phyloP scores from a whole-genome alignment of 2,888 invertebrate genomes.

The Cheilosia scutellata region DNA sequence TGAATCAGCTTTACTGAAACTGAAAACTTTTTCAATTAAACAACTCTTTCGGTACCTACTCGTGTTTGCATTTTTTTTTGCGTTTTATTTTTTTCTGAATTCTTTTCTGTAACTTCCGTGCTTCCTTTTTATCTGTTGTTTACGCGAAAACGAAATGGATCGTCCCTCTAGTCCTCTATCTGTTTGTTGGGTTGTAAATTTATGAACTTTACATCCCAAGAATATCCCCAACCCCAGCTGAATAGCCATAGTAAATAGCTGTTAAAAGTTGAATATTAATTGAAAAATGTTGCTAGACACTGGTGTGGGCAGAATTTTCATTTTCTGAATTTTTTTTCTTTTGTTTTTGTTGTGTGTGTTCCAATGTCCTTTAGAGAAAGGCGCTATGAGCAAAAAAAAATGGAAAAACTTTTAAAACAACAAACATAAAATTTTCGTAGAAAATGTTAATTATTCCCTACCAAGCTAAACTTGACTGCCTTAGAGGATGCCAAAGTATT shows the following conservation, averaged over 20 bases:
- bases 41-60: slow-evolving; percentile 23
- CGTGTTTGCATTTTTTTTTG: neutral
- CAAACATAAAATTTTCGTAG: slow-evolving; percentile 44
- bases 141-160: slow-evolving; percentile 1
- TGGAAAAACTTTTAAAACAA: slow-evolving; percentile 2
- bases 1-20: slow-evolving; percentile 32
- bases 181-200: slow-evolving; percentile 42
- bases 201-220: slow-evolving; percentile 36
- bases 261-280: slow-evolving; percentile 53
- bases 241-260: slow-evolving; percentile 37
- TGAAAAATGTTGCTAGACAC: slow-evolving; percentile 25
- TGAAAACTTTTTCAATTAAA: slow-evolving; percentile 57
- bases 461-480: slow-evolving; percentile 24
- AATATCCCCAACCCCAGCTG: neutral
- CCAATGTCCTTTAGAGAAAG: slow-evolving; percentile 39
- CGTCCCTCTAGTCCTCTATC: slow-evolving; percentile 12
- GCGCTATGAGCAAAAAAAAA: neutral
- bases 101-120: slow-evolving; percentile 17
- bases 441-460: slow-evolving; percentile 56
- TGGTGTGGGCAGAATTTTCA: slow-evolving; percentile 5
- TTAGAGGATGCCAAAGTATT: slow-evolving; percentile 33
- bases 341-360: neutral
- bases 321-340: neutral
- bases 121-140: slow-evolving; percentile 36
- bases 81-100: neutral